Evolutionary conservation across 2,888 invertebrate genomes (phyloP).

Genomic region (Sinohyriopsis cumingii): DNA sequence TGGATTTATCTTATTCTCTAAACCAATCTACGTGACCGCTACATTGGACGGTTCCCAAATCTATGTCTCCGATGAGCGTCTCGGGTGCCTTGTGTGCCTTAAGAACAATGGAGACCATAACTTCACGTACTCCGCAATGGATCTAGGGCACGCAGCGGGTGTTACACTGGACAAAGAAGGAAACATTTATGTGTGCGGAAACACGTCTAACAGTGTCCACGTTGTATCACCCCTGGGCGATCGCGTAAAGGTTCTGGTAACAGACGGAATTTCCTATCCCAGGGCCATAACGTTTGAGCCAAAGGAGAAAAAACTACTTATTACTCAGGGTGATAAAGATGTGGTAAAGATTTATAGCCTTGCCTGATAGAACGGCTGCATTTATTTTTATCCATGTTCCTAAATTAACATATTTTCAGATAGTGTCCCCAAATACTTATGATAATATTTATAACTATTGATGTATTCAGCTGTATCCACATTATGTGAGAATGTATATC

Average conservation of each 20-base stretch:
- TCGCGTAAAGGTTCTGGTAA: constrained; percentile 35
- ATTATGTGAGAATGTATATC: too few relatives aligned
- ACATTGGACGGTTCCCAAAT: constrained; percentile 30
- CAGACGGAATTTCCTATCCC: constrained; percentile 40
- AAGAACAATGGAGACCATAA: constrained; percentile 39
- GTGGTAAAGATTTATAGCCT: constrained; percentile 39
- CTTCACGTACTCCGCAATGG: constrained; percentile 40
- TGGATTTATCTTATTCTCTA: constrained; percentile 42
- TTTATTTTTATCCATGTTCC: too few relatives aligned
- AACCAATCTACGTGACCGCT: constrained; percentile 45
- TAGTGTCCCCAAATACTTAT: too few relatives aligned
- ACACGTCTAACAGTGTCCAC: constrained; percentile 41
- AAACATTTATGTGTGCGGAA: constrained; percentile 43
- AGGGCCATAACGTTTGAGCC: constrained; percentile 42
- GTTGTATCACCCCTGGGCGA: constrained; percentile 38
- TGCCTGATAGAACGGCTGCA: neutral
- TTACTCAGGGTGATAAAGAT: constrained; percentile 47
- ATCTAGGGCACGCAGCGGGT: constrained; percentile 42
- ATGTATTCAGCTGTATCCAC: too few relatives aligned
- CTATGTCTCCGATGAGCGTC: constrained; percentile 43
- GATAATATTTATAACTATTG: too few relatives aligned
- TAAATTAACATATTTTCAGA: too few relatives aligned
- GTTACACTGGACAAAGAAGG: constrained; percentile 36
- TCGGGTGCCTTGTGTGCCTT: constrained; percentile 35
- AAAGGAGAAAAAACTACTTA: constrained; percentile 39